Base-by-base conservation (phyloP, 2,888 invertebrate genomes). In the Scotopteryx bipunctaria region DNA sequence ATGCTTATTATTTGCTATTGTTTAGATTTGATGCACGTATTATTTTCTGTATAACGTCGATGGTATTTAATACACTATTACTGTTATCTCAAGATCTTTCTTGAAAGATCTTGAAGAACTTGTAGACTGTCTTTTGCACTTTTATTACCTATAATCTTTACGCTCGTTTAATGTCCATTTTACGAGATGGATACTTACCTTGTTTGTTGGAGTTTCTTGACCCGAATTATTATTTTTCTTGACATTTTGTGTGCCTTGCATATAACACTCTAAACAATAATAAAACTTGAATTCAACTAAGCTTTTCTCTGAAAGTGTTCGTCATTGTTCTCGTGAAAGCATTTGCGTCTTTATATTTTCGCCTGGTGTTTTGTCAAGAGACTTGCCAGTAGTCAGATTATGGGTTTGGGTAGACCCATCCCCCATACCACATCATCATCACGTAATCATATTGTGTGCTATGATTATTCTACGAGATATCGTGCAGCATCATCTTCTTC, bases 1-100 rank as follows among this genome's bases (percentile, higher is more conserved):
- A 8, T 11, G 27, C 11, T n/a, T n/a, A n/a, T n/a, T 27, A 27
- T 27, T 27, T 27, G 1, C 11, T 9, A 11, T 4, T 27, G 35
- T 51, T 29, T 32, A 61, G 63, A 66, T 69, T 56, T 64, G 67
- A 69, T 72, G 64, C 64, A 58, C 59, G 62, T 67, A 71, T 71
- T 6, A 31, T 31, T 8, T n/a, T n/a, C n/a, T n/a, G n/a, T n/a
- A n/a, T n/a, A n/a, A 31, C 3, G 9, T 8, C 27, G 27, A 27
- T 27, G 27, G 27, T 27, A n/a, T n/a, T n/a, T n/a, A n/a, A n/a
- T n/a, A 14, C 31, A 31, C 14, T 14, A 27, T 27, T 72, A 71
- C 62, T 67, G 72, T 69, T 66, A 74, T 72, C 67, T 69, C 53
- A 37, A 59, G 61, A 68, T 63, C 59, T 19, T 32, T 57, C 38